Percentiles rank a stretch among this genome's conserved stretches.
Evolutionary conservation across 2,888 invertebrate genomes (phyloP).

Genomic region (Volucella bombylans): DNA sequence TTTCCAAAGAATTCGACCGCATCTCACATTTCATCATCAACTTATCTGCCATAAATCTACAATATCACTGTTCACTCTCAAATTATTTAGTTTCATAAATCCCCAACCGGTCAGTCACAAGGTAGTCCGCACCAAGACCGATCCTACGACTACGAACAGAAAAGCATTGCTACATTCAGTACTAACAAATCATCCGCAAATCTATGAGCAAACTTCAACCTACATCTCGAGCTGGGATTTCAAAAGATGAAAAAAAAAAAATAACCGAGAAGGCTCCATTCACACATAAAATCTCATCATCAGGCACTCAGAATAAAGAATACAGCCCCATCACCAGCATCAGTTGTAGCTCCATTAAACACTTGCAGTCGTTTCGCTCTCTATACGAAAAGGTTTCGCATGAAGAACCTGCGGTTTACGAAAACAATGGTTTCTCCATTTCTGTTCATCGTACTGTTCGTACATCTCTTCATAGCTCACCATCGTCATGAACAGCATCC

Average conservation of each 20-base stretch:
- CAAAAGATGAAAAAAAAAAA: background rate
- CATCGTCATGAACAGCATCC: conserved; percentile 3
- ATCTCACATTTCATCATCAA: background rate
- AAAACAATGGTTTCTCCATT: conserved; percentile 18
- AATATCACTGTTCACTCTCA: background rate
- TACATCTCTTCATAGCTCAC: background rate
- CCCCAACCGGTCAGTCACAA: conserved; percentile 39
- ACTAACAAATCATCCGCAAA: conserved; percentile 52
- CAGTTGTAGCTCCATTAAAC: conserved; percentile 66
- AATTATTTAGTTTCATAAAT: conserved; percentile 50
- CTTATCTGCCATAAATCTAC: background rate
- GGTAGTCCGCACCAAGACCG: background rate
- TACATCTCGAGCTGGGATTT: conserved; percentile 42
- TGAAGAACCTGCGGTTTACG: conserved; percentile 65
- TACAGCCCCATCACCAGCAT: conserved; percentile 25
- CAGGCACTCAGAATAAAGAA: conserved; percentile 24
- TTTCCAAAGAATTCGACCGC: too few relatives aligned
- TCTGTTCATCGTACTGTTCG: background rate
- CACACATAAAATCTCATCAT: conserved; percentile 28
- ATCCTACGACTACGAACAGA: background rate
- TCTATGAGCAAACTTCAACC: conserved; percentile 31
- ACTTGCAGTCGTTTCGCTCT: conserved; percentile 41
- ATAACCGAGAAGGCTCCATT: conserved; percentile 11
- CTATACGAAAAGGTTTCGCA: conserved; percentile 42
- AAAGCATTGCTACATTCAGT: conserved; percentile 10